Evolutionary conservation across 2,888 invertebrate genomes (phyloP).

Genomic region (Cetonia aurata): DNA sequence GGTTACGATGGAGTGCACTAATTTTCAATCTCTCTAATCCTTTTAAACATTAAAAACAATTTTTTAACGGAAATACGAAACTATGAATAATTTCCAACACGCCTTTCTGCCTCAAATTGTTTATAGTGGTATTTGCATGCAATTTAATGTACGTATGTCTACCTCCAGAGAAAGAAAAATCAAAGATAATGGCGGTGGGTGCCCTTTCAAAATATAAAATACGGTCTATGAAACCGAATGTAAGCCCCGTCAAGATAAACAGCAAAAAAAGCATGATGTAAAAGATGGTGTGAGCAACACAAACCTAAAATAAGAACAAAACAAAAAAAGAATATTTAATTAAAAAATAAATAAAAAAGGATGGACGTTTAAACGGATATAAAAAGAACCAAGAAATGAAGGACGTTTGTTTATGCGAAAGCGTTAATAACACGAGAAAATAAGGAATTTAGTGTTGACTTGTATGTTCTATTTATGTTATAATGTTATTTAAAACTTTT

Average conservation of each 20-base stretch:
- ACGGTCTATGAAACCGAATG: conserved; percentile 37
- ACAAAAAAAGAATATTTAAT: conserved; percentile 14
- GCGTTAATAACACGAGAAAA: conserved; percentile 7
- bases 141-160: conserved; percentile 17
- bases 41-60: too few species aligned
- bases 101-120: conserved; percentile 19
- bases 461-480: conserved; percentile 57
- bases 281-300: background rate
- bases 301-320: conserved; percentile 11
- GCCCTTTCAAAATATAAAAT: conserved; percentile 21
- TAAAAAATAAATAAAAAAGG: conserved; percentile 34
- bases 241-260: conserved; percentile 20
- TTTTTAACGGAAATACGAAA: too few species aligned
- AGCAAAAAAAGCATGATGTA: conserved; percentile 17
- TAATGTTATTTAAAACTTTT: conserved; percentile 49
- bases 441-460: conserved; percentile 57
- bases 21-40: too few species aligned
- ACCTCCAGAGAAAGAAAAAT: conserved; percentile 1
- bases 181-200: conserved; percentile 25
- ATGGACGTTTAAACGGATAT: too few species aligned
- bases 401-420: conserved; percentile 18
- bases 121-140: conserved; percentile 36
- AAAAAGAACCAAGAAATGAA: too few species aligned
- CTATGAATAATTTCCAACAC: conserved; percentile 11
- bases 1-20: too few species aligned